Conservation (phyloP, 2,888 invertebrate species). For the Nineta flava region DNA sequence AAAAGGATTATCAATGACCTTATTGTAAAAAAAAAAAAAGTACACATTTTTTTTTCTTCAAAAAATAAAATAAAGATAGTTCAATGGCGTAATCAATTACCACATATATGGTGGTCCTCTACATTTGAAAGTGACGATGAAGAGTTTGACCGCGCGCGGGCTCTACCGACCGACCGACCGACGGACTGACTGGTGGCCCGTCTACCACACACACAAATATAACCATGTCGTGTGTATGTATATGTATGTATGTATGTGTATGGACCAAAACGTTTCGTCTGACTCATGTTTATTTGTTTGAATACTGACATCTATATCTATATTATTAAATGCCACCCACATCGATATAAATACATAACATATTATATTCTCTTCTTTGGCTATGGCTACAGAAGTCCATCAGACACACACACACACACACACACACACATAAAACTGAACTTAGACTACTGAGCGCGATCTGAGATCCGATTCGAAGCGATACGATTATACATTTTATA, state of each 20-base stretch:
- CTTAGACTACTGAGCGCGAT: too few relatives aligned
- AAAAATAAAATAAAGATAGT: too few relatives aligned
- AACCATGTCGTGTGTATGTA: too few relatives aligned
- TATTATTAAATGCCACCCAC: constrained; percentile 19
- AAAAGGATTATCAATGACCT: background rate
- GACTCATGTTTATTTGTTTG: background rate
- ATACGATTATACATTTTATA: too few relatives aligned
- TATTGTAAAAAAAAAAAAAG: background rate
- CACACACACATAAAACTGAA: too few relatives aligned
- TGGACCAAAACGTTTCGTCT: background rate
- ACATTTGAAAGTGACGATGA: background rate
- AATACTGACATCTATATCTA: constrained; percentile 17
- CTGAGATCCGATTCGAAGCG: too few relatives aligned
- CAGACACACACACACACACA: too few relatives aligned
- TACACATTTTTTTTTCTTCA: background rate
- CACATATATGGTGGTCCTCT: background rate
- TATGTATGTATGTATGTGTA: too few relatives aligned
- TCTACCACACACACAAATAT: too few relatives aligned
- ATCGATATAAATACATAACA: constrained; percentile 11
- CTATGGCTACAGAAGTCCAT: too few relatives aligned
- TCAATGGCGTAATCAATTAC: background rate
- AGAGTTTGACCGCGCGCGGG: too few relatives aligned
- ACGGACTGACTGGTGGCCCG: background rate
- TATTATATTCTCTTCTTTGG: too few relatives aligned
- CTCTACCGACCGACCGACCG: background rate